These are phyloP conservation scores for Eupeodes latifasciatus DNA, from an alignment of 2,888 invertebrate species.

Conservation along the genomic window DNA sequence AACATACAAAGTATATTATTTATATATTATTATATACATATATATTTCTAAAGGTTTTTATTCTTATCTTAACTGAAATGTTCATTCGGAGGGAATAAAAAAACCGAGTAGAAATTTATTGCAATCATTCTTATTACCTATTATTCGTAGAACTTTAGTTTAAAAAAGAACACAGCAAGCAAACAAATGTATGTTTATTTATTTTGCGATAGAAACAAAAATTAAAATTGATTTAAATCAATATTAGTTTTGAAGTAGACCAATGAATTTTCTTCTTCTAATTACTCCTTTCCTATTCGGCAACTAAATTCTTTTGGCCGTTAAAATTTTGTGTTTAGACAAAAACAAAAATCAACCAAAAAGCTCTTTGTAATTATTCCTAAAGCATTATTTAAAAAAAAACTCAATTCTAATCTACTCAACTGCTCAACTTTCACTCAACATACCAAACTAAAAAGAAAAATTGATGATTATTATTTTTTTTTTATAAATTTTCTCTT, in stretches of 20 bases:
- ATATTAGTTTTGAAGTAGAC: slow-evolving; percentile 50
- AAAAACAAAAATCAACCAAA: slow-evolving; percentile 25
- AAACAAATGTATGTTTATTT: slow-evolving; percentile 42
- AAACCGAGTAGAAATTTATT: slow-evolving; percentile 59
- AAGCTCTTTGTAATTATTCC: slow-evolving; percentile 3
- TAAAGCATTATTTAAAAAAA: slow-evolving; percentile 14
- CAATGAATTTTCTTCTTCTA: slow-evolving; percentile 46
- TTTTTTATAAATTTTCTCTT: slow-evolving; percentile 73
- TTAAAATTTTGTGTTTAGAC: neutral
- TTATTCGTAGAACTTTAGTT: slow-evolving; percentile 73
- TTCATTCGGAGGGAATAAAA: slow-evolving; percentile 66
- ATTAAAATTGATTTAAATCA: slow-evolving; percentile 50
- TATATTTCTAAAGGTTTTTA: slow-evolving; percentile 69
- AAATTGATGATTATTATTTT: slow-evolving; percentile 73
- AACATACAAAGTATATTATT: slow-evolving; percentile 71
- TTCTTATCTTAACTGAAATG: slow-evolving; percentile 63
- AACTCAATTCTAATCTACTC: slow-evolving; percentile 52
- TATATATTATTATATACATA: slow-evolving; percentile 29
- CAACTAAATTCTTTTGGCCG: slow-evolving; percentile 19
- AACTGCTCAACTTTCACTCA: slow-evolving; percentile 66
- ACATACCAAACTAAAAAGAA: slow-evolving; percentile 55
- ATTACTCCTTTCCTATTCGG: slow-evolving; percentile 25
- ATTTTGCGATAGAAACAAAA: slow-evolving; percentile 38
- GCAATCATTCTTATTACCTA: slow-evolving; percentile 74
- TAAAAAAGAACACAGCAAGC: slow-evolving; percentile 53